Evolutionary conservation across 2,888 invertebrate species (phyloP), one percentile per base, ranked within the genome.

Genomic region (Dolichopus griseipennis): DNA sequence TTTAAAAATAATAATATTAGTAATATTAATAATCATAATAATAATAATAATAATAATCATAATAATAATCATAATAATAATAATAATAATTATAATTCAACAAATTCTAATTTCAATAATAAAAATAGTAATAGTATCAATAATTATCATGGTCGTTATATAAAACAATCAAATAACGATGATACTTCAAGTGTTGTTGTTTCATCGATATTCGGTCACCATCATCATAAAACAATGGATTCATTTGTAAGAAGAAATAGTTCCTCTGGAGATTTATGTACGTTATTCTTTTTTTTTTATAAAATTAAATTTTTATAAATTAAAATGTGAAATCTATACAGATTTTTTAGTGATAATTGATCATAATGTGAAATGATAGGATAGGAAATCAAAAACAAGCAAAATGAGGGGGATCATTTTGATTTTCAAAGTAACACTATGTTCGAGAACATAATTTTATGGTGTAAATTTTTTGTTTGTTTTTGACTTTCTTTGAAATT

Each of bases 191-290:
- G 69, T 61, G 72, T 72, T 41, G 69, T 63, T 63, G 62, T 63
- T 27, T 63, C 71, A 68, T 71, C 72, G 61, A 71, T 72, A 62
- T 52, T 72, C 64, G 67, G 70, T 37, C n/a, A n/a, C n/a, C n/a
- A n/a, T n/a, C n/a, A n/a, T n/a, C 70, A 75, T 66, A 84, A 84
- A 75, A 83, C 84, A 68, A 86, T 90, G 73, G 90, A 90, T 73
- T 63, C 62, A 63, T 89, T 88, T 79, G 87, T 88, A 61, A 80
- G 90, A 67, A 82, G 90, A 69, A 90, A 89, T 82, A 90, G 90
- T 82, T 64, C 64, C n/a, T 90, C 89, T 74, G 88, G 88, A 27
- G 90, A 90, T 79, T 84, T 90, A 72, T 88, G 88, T 88, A 82
- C 84, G 87, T 86, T 71, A 34, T n/a, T n/a, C n/a, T n/a, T n/a